Evolutionary conservation across 1,140 invertebrate genomes (phyloP).

Genomic region (Drosophila nannoptera): DNA sequence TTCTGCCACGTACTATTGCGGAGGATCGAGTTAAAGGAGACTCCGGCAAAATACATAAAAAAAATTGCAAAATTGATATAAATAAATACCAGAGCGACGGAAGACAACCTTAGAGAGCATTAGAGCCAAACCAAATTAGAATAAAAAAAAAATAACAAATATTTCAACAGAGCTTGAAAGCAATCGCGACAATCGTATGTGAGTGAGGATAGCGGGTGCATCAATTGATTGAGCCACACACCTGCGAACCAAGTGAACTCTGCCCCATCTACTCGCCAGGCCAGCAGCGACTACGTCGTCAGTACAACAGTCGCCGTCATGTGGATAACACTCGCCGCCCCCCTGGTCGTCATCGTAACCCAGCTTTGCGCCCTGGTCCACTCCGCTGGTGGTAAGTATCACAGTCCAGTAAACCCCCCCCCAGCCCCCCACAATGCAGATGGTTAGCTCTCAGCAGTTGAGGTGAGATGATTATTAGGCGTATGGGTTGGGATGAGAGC

Average conservation of each 20-base stretch:
- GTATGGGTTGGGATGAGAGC: no score
- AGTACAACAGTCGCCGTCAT: constrained; percentile 52
- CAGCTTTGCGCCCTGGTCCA: constrained; percentile 57
- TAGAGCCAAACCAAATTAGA: constrained; percentile 1
- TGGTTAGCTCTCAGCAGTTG: no score
- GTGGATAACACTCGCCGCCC: constrained; percentile 52
- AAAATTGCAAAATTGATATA: not conserved
- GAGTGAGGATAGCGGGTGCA: constrained; percentile 32
- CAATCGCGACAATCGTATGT: constrained; percentile 47
- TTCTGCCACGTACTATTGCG: constrained; percentile 8
- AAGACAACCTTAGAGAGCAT: constrained; percentile 7
- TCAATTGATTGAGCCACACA: constrained; percentile 4
- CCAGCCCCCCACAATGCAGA: no score
- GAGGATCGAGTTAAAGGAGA: constrained; percentile 22
- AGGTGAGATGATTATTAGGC: no score
- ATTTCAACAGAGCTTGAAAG: constrained; percentile 26
- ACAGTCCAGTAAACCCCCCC: no score
- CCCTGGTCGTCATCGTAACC: constrained; percentile 46
- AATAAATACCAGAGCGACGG: not conserved
- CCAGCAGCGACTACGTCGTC: constrained; percentile 18
- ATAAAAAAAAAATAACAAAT: no score
- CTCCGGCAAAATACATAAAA: not conserved
- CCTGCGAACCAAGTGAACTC: not conserved
- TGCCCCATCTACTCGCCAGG: constrained; percentile 3
- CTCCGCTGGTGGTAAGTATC: constrained; percentile 65